Conservation (phyloP, 2,797 vertebrate genomes). For the Dipus sagitta region DNA sequence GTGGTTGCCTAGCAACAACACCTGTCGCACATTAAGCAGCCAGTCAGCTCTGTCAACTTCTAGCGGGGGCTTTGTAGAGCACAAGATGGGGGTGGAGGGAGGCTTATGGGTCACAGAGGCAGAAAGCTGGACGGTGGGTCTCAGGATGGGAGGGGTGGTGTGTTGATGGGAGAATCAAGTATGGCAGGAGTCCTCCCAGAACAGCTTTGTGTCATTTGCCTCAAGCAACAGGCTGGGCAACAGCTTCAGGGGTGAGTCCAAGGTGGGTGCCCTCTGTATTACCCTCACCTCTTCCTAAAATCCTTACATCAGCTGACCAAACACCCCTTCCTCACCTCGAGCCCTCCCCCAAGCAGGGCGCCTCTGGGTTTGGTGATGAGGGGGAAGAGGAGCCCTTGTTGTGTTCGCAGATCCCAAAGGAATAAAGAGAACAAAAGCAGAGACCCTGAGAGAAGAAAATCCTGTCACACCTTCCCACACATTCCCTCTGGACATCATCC, state of each 20-base stretch:
- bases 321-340: background rate
- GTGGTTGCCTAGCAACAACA: slow-evolving; percentile 84
- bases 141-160: background rate
- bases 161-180: background rate
- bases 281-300: background rate
- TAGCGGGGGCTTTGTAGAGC: slow-evolving; percentile 60
- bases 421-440: slow-evolving; percentile 25
- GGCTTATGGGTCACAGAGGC: slow-evolving; percentile 37
- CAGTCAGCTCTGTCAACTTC: slow-evolving; percentile 79
- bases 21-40: slow-evolving; percentile 83
- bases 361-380: background rate
- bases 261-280: background rate
- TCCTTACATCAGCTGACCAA: background rate
- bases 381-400: background rate
- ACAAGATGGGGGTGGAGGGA: background rate
- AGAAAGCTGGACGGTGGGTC: slow-evolving; percentile 28
- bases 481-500: background rate
- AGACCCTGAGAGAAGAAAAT: background rate
- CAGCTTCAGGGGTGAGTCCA: background rate
- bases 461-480: background rate
- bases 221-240: background rate
- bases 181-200: background rate
- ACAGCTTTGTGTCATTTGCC: background rate
- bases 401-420: slow-evolving; percentile 11
- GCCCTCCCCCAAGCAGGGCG: background rate